phyloP scores from a whole-genome alignment of 2,797 vertebrate genomes.

The Eleutherodactylus coqui region DNA sequence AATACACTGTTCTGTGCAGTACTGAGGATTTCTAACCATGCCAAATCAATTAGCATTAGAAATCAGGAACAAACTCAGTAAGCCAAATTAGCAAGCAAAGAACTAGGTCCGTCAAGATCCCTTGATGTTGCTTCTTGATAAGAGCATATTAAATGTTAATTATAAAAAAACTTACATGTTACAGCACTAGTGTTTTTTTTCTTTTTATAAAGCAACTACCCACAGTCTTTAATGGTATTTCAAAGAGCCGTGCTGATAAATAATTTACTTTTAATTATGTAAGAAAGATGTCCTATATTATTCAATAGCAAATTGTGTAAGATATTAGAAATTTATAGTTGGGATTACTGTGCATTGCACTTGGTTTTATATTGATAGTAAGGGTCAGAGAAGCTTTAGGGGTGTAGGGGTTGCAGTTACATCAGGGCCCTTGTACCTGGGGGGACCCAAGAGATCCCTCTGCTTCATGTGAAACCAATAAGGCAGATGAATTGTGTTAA shows the following conservation, averaged over 20 bases:
- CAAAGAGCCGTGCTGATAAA: neutral
- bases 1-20: neutral
- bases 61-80: constrained; percentile 25
- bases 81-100: constrained; percentile 22
- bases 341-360: neutral
- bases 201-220: neutral
- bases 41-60: constrained; percentile 43
- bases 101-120: constrained; percentile 22
- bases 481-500: too few species aligned
- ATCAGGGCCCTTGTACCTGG: neutral
- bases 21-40: constrained; percentile 17
- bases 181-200: neutral
- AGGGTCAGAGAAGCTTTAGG: too few species aligned
- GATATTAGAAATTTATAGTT: neutral
- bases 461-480: too few species aligned
- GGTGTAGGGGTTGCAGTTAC: neutral
- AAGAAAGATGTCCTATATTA: neutral
- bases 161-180: constrained; percentile 1
- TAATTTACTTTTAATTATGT: constrained; percentile 5
- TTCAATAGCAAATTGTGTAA: neutral
- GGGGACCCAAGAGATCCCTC: too few species aligned
- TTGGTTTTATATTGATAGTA: too few species aligned
- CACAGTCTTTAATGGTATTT: constrained; percentile 4
- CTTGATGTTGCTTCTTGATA: constrained; percentile 50
- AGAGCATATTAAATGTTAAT: constrained; percentile 37